Evolutionary conservation across 2,888 invertebrate genomes (phyloP).

Genomic region (Parnassius mnemosyne): DNA sequence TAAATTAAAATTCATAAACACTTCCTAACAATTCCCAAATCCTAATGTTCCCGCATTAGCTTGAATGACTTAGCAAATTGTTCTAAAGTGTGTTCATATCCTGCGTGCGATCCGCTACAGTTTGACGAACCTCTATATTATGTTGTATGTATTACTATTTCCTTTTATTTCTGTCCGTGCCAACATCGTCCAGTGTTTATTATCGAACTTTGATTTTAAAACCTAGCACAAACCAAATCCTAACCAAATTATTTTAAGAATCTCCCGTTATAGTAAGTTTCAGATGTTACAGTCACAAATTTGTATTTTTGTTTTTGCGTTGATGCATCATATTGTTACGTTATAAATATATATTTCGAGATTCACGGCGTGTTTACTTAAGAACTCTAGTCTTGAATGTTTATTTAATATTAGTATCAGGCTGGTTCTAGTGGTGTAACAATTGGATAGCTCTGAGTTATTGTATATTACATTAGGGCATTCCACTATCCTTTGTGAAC

Average conservation of each 20-base stretch:
- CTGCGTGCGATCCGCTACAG: no score
- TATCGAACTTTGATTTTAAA: neutral
- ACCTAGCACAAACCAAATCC: slow-evolving; percentile 55
- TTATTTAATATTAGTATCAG: slow-evolving; percentile 58
- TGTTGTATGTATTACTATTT: neutral
- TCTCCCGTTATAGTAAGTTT: slow-evolving; percentile 39
- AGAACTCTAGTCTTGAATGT: slow-evolving; percentile 70
- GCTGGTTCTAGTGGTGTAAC: slow-evolving; percentile 51
- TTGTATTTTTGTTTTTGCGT: slow-evolving; percentile 41
- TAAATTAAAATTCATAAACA: no score
- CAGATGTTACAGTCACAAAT: slow-evolving; percentile 57
- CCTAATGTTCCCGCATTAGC: no score
- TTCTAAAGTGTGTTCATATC: no score
- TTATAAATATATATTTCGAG: slow-evolving; percentile 39
- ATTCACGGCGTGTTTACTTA: slow-evolving; percentile 73
- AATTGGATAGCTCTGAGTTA: slow-evolving; percentile 28
- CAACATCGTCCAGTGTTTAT: slow-evolving; percentile 55
- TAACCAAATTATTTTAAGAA: slow-evolving; percentile 63
- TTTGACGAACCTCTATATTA: no score
- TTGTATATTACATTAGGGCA: slow-evolving; percentile 46
- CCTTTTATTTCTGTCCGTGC: slow-evolving; percentile 54
- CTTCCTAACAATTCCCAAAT: no score
- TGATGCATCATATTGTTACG: slow-evolving; percentile 23
- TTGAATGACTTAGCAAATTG: no score
- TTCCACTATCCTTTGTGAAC: slow-evolving; percentile 54